Base-by-base conservation (phyloP, 2,888 invertebrate species). In the Eilema sororculum region DNA sequence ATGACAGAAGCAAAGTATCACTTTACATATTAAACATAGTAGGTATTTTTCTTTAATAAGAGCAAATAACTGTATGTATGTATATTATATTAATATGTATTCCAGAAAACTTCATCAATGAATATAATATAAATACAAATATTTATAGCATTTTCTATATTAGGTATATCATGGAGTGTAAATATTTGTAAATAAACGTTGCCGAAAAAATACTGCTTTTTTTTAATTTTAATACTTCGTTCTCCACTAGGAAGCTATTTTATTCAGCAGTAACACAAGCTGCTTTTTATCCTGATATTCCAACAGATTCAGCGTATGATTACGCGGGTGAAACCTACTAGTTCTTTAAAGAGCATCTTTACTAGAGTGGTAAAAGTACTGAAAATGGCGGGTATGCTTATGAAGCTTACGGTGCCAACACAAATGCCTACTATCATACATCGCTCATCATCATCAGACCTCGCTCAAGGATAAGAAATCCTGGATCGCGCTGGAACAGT, bases 161-260 rank as follows among this genome's bases (percentile, higher is more conserved):
- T 60, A n/a, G n/a, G n/a, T n/a, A 60, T 59, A 52, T 37, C 30
- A 60, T 10, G 25, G 25, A 59, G 4, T 67, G 60, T 67, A 67
- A 60, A 46, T 67, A 67, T 67, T 67, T 67, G 67, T 67, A 67
- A 60, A 62, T 65, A 37, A 22, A 70, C 28, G 63, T 41, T 46
- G 24, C 13, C n/a, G 20, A 62, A 37, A 33, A 62, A 22, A 62
- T 6, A 2, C 10, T 33, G 20, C n/a, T 61, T 28, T n/a, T 30
- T 33, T 28, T 10, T 61, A n/a, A 22, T 56, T 4, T 5, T 28
- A 4, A n/a, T 0, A 56, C 56, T 10, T 41, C 10, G 12, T 3
- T 37, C n/a, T 56, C n/a, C 52, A 22, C 22, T 22, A 13, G 41
- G 12, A 37, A 37, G 16, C 0, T 16, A 16, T 41, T 13, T 16